phyloP scores from a whole-genome alignment of 64 coral and sea anemone species.

The Platygyra sinensis region DNA sequence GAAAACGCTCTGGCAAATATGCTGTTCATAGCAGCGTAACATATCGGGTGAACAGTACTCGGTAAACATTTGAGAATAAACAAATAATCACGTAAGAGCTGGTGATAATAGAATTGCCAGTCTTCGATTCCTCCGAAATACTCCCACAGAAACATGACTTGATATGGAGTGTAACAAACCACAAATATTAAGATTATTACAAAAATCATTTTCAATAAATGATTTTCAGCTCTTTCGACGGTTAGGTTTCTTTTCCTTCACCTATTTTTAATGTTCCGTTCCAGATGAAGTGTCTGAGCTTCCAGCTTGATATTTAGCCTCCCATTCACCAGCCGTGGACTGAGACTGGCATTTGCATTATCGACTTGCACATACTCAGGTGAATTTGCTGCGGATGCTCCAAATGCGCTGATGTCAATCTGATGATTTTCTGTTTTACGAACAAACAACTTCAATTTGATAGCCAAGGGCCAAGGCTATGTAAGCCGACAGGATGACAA shows the following conservation, averaged over 20 bases:
- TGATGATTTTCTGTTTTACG: too few species aligned
- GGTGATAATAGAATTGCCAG: not conserved
- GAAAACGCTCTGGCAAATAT: not conserved
- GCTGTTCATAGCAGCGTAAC: not conserved
- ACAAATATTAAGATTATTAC: constrained; percentile 3
- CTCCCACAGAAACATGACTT: not conserved
- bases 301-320: not conserved
- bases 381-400: not conserved
- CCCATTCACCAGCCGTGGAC: not conserved
- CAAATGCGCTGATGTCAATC: too few species aligned
- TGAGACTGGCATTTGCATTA: not conserved
- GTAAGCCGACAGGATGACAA: too few species aligned
- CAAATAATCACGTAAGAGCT: not conserved
- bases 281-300: not conserved
- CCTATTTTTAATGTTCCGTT: not conserved
- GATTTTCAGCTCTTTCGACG: not conserved
- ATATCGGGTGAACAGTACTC: not conserved
- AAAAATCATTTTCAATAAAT: not conserved
- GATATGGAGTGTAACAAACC: not conserved
- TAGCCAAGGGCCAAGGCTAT: too few species aligned
- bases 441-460: too few species aligned
- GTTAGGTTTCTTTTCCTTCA: not conserved
- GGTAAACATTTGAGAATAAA: not conserved
- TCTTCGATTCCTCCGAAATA: not conserved
- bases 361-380: not conserved